phyloP scores from a whole-genome alignment of 1,140 invertebrate genomes.

The Geopemphigus sp. region DNA sequence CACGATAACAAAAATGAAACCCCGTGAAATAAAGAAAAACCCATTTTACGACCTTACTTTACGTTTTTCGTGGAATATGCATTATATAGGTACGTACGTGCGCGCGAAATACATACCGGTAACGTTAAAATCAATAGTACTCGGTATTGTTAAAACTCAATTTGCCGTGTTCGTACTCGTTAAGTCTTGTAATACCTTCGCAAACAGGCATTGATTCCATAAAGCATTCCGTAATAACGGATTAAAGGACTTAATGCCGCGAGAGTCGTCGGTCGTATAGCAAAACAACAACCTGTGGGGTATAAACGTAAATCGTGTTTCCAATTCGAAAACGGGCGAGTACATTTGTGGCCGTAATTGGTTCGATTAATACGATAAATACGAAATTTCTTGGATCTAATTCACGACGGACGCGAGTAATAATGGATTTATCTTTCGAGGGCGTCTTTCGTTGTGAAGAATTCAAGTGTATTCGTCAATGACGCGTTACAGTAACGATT shows the following conservation, averaged over 20 bases:
- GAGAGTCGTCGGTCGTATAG: background rate
- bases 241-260: background rate
- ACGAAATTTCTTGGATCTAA: constrained; percentile 1
- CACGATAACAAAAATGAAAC: background rate
- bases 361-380: background rate
- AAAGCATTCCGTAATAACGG: background rate
- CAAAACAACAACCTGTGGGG: background rate
- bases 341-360: background rate
- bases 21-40: background rate
- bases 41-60: background rate
- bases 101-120: background rate
- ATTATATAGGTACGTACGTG: background rate
- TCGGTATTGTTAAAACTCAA: background rate
- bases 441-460: too few relatives aligned
- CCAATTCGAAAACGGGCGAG: background rate
- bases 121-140: constrained; percentile 15
- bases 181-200: background rate
- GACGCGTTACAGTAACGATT: too few relatives aligned
- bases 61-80: background rate
- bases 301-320: background rate
- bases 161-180: background rate
- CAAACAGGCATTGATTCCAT: background rate
- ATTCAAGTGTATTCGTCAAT: too few relatives aligned
- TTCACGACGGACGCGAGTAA: too few relatives aligned
- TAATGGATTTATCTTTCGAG: too few relatives aligned